Base-by-base conservation (phyloP, 2,113 vertebrate genomes). In the Macrotis lagotis region DNA sequence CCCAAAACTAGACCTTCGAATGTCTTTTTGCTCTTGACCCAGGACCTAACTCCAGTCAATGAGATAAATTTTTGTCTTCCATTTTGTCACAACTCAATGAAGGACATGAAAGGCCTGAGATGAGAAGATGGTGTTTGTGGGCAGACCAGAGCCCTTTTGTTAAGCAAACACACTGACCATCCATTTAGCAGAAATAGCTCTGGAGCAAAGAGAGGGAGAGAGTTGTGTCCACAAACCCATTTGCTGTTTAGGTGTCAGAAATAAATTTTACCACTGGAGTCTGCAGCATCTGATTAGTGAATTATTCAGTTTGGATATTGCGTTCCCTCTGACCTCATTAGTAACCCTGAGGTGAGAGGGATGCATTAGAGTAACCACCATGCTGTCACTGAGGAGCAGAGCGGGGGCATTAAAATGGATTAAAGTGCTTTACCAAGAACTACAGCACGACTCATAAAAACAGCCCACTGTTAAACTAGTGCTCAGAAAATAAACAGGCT, bases 341-440 rank as follows among this genome's bases (percentile, higher is more conserved):
- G 99, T 99, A 99, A 99, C 99, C 99, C 98, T 90, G 98, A 98
- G 98, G 99, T 99, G 99, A 99, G 98, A 94, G 95, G 98, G 98
- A 98, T 98, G 98, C 99, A 99, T 99, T 99, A 99, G 98, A 98
- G 98, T 98, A 99, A 99, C 99, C 99, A 98, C 99, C 96, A 95
- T 97, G 92, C 98, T 98, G 98, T 98, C 98, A 98, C 96, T 66
- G 98, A 98, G 98, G 98, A 98, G 97, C 97, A 98, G 98, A 98
- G 98, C 94, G 97, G 98, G 98, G 98, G 98, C 98, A 99, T 98
- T 99, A 98, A 98, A 98, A 98, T 98, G 98, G 98, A 99, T 98
- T 98, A 98, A 99, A 99, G 98, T 99, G 98, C 98, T 99, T 99
- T 99, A 99, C 98, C 98, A 99, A 99, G 98, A 99, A 98, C 97